Evolutionary conservation across 2,888 invertebrate genomes (phyloP), one percentile per base, ranked within the genome.

Genomic region (Xiphydria camelus): DNA sequence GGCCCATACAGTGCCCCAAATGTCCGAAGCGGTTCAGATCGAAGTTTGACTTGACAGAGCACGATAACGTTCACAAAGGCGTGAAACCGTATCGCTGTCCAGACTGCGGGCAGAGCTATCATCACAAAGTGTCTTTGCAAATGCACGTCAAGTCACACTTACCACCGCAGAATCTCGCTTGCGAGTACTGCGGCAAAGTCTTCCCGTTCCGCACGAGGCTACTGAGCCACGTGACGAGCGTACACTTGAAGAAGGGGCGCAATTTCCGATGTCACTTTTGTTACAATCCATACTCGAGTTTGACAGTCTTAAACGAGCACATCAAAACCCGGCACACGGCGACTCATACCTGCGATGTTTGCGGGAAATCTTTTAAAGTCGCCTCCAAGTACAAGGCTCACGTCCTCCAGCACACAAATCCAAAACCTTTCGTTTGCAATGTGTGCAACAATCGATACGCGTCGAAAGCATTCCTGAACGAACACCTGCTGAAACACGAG

Each of bases 111-210:
- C 74, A 74, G 41, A 70, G 72, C 45, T 75, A 75, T 49, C 75
- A 75, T 36, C 75, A 75, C 37, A 75, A 75, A 51, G 75, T 75
- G 0, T 75, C 75, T 20, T 42, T 75, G n/a, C 75, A 75, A 37
- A 75, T 75, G 59, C 75, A 75, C 49, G 67, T 73, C 21, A 75
- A 75, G 36, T 73, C 73, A 5, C 75, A 75, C 46, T 53, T 73
- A 35, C 75, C 75, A 5, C 74, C 75, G 1, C 75, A 75, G 48
- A 75, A 75, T 58, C 47, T 75, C 9, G 74, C 75, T 2, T 75
- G 75, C 50, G 75, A 75, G 45, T 75, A 73, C 35, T 75, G 75
- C 38, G 73, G 73, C 17, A 75, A 75, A 42, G 64, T 75, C 2
- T 75, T 75, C 12, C 75, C 75, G 0, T 74, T 72, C 44, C 70